These are phyloP conservation scores for Xestia ashworthii DNA, from an alignment of 2,888 invertebrate genomes.

Conservation along the genomic window DNA sequence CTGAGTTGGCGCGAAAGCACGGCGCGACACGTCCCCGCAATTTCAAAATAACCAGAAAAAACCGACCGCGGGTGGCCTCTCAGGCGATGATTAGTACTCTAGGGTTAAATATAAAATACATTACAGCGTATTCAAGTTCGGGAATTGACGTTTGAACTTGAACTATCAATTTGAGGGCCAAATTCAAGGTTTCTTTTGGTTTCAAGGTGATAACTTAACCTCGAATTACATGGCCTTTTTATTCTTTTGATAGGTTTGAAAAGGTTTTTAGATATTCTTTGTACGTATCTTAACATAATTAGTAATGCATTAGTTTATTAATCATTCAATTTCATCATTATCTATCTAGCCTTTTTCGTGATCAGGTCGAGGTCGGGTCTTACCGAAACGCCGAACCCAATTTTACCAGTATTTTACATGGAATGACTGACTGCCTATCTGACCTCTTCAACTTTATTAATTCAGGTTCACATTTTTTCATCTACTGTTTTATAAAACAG, in stretches of 20 bases:
- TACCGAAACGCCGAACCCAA: neutral
- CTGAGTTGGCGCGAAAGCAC: too few species aligned
- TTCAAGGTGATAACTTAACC: conserved; percentile 39
- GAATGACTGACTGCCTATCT: neutral
- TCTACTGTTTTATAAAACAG: neutral
- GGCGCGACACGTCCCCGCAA: too few species aligned
- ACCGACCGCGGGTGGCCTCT: too few species aligned
- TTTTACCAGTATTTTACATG: neutral
- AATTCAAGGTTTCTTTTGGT: conserved; percentile 40
- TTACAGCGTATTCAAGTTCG: conserved; percentile 34
- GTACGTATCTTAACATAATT: conserved; percentile 1
- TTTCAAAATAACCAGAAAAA: too few species aligned
- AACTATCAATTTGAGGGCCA: conserved; percentile 46
- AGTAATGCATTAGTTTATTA: conserved; percentile 1
- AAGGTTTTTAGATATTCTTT: conserved; percentile 7
- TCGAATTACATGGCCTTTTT: conserved; percentile 36
- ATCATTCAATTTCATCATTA: neutral
- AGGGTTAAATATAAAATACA: conserved; percentile 39
- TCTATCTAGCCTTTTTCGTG: neutral
- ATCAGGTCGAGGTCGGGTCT: too few species aligned
- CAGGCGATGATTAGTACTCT: too few species aligned
- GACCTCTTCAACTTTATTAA: neutral
- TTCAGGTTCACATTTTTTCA: conserved; percentile 14
- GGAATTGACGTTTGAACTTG: conserved; percentile 52
- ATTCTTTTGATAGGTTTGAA: conserved; percentile 10